Evolutionary conservation across 2,113 vertebrate genomes (phyloP).

Genomic region (Mionectes macconnelli): DNA sequence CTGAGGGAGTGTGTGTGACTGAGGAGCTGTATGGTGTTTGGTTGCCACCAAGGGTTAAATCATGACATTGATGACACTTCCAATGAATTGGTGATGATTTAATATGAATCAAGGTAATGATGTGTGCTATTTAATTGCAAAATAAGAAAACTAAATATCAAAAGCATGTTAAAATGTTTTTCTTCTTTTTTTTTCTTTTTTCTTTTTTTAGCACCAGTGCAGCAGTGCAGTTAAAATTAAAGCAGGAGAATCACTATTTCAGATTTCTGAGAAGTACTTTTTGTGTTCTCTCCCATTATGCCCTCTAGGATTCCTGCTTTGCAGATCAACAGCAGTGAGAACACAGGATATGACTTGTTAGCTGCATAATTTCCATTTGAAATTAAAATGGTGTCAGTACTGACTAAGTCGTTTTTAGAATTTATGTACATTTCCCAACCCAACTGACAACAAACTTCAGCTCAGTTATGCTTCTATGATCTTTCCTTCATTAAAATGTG

Average conservation of each 20-base stretch:
- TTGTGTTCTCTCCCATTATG: neutral
- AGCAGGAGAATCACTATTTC: neutral
- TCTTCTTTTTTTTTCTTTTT: too few species aligned
- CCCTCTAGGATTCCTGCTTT: slow-evolving; percentile 17
- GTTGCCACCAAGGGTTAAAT: neutral
- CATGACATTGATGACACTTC: neutral
- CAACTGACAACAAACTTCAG: slow-evolving; percentile 36
- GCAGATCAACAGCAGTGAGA: slow-evolving; percentile 3
- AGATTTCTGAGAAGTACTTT: neutral
- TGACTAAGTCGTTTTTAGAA: slow-evolving; percentile 40
- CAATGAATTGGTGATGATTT: neutral
- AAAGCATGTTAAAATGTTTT: neutral
- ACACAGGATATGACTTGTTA: slow-evolving; percentile 36
- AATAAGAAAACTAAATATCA: neutral
- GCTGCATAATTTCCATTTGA: slow-evolving; percentile 54
- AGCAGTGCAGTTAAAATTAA: neutral
- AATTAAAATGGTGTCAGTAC: slow-evolving; percentile 15
- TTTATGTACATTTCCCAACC: slow-evolving; percentile 12
- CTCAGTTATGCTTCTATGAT: slow-evolving; percentile 29
- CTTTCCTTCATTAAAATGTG: slow-evolving; percentile 49
- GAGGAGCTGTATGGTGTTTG: neutral
- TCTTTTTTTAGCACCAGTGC: neutral
- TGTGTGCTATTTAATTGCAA: neutral
- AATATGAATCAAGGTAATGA: neutral
- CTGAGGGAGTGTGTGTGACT: accelerated